Evolutionary conservation across 2,888 invertebrate species (phyloP), one percentile per base, ranked within the genome.

Genomic region (Campoletis raptor): DNA sequence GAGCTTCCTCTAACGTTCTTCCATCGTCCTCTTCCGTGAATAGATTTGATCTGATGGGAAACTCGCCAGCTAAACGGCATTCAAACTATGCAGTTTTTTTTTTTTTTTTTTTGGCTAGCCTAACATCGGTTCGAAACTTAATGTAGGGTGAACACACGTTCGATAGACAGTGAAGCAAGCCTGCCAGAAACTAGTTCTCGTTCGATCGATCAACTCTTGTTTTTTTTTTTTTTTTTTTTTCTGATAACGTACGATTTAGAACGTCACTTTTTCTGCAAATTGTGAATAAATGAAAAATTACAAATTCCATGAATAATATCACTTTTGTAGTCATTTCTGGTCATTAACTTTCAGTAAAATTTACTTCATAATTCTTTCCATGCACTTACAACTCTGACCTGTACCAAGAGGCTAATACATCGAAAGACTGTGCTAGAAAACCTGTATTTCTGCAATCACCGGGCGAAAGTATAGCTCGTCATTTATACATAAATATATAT

Each of bases 41-140:
- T 24, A 72, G 24, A 30, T 18, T 54, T 66, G 82, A 82, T 87
- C 82, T 57, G 85, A 85, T 87, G 87, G 87, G 87, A 84, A 87
- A 42, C 52, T 76, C 69, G 87, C 85, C 87, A 87, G 78, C 67
- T 77, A 52, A 40, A 52, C 73, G 45, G 24, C 37, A 24, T 72
- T 40, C 15, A 37, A 79, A 48, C 40, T 52, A 18, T 30, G 45
- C 45, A 54, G 8, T 18, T 30, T 3, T 30, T 30, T 30, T 30
- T 30, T 30, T 30, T 40, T 42, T n/a, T 57, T 79, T 30, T 79
- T 48, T 52, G 9, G 30, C 37, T 52, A 42, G 52, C 37, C 36
- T 48, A 21, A 36, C 69, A 70, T 70, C 54, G 57, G 57, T 79
- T 61, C 70, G 15, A 21, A 54, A 36, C 42, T 69, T 30, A 30